Evolutionary conservation across 2,797 vertebrate species (phyloP), one percentile per base, ranked within the genome.

Genomic region (Gallirallus australis): DNA sequence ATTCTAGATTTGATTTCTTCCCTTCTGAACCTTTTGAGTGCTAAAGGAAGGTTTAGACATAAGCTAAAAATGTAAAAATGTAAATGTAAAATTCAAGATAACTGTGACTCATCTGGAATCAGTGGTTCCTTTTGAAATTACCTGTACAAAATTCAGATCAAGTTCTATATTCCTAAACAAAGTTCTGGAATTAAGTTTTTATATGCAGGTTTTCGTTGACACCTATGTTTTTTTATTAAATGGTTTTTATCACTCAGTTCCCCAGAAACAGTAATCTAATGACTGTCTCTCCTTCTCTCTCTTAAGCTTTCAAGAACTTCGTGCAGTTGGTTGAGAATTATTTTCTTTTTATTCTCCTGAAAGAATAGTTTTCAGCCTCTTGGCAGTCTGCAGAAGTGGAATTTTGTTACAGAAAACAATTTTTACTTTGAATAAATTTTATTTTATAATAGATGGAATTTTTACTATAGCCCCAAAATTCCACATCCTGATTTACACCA

Each of bases 321-420:
- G 71, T 54, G 68, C 12, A 18, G 75, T 60, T 64, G 25, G 27
- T 27, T 28, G 83, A 66, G 50, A 78, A n/a, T 64, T 5, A n/a
- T 52, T 45, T 8, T 60, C 12, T 86, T 89, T 90, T 89, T 77
- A 21, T 80, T 78, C 69, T 24, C 54, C 31, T 69, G 37, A 70
- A 31, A 87, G 39, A 90, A 72, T 79, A 95, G 93, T 96, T 95
- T 76, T 68, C 60, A 80, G 57, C 87, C 79, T 89, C 81, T 94
- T 88, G 61, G 47, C 81, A 88, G 37, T 83, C 61, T 89, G 50
- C 66, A 37, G 40, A 82, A 69, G 31, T 50, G 42, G 47, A 86
- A 84, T 87, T 94, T 95, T 94, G 73, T 63, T 86, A 60, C 39
- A 69, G 70, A 86, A 95, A 84, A 31, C n/a, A 79, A 57, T 82